A percentile compares a stretch with the other conserved stretches of the same genome.
phyloP scores from a whole-genome alignment of 2,113 vertebrate genomes.

The Colinus virginianus region DNA sequence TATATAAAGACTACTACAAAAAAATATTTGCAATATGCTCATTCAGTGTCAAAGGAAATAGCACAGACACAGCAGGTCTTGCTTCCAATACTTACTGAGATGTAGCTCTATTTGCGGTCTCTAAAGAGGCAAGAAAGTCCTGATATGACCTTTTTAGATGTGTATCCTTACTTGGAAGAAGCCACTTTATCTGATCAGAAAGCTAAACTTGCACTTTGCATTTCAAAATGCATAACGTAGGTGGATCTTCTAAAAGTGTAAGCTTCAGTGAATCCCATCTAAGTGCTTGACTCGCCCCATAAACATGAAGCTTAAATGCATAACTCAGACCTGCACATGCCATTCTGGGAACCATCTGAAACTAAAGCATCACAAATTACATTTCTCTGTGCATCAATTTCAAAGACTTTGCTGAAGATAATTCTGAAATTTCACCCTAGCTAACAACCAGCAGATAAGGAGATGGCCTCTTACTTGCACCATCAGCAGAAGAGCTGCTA shows the following conservation, averaged over 20 bases:
- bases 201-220: background rate
- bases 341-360: background rate
- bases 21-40: background rate
- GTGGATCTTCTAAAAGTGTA: background rate
- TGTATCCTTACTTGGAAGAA: background rate
- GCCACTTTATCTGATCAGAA: background rate
- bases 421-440: background rate
- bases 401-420: background rate
- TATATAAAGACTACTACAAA: background rate
- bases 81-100: background rate
- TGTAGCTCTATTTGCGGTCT: background rate
- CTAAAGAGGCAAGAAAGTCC: background rate
- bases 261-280: background rate
- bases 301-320: background rate
- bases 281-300: background rate
- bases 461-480: background rate
- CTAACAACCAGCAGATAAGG: background rate
- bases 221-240: background rate
- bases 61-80: accelerated
- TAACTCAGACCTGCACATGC: background rate
- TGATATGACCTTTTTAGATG: background rate
- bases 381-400: background rate
- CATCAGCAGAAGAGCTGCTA: background rate
- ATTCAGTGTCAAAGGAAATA: background rate
- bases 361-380: background rate